phyloP scores from a whole-genome alignment of 2,113 vertebrate genomes.

The Diphyllodes magnificus region DNA sequence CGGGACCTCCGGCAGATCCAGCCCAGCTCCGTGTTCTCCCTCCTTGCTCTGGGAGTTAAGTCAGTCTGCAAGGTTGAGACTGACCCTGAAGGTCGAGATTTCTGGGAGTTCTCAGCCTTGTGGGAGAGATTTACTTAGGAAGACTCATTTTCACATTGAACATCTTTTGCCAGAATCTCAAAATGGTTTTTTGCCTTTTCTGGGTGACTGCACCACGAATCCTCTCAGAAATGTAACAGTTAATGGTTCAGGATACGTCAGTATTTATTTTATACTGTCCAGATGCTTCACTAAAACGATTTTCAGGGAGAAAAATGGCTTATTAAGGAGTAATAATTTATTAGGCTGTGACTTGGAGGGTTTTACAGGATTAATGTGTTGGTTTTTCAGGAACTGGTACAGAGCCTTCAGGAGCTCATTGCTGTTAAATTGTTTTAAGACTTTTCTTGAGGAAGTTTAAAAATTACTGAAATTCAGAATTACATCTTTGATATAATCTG shows the following conservation, averaged over 20 bases:
- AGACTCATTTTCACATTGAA: not conserved
- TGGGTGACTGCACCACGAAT: not conserved
- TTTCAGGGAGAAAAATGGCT: not conserved
- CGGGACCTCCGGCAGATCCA: rapidly evolving
- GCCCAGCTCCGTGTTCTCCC: not conserved
- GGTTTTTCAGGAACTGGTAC: not conserved
- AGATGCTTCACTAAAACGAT: not conserved
- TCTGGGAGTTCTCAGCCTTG: not conserved
- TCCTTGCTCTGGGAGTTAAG: not conserved
- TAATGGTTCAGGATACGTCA: not conserved
- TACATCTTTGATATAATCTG: not conserved
- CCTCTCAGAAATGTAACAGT: not conserved
- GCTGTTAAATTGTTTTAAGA: not conserved
- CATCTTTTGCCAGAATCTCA: not conserved
- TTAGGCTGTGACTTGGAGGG: not conserved
- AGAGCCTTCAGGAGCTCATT: not conserved
- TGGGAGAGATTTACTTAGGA: not conserved
- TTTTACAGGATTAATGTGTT: not conserved
- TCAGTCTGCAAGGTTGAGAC: not conserved
- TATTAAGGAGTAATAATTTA: not conserved
- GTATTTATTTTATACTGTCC: not conserved
- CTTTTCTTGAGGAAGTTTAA: not conserved
- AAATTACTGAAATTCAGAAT: not conserved
- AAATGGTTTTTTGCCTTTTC: not conserved
- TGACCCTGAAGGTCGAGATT: not conserved